These are phyloP conservation scores for Fukomys damarensis DNA, from an alignment of 2,113 vertebrate species.

Conservation along the genomic window DNA sequence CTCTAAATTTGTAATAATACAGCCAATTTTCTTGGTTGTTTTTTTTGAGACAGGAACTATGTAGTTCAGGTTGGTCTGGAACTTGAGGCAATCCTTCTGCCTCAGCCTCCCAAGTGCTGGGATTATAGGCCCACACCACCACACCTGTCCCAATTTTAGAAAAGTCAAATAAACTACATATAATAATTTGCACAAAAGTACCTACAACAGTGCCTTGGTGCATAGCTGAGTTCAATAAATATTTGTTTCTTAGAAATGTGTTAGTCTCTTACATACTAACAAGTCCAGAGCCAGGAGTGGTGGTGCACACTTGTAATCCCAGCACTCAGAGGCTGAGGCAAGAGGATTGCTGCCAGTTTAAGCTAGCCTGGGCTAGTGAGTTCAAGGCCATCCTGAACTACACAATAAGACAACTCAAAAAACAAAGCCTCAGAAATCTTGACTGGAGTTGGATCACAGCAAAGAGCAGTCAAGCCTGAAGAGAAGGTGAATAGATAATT, in stretches of 20 bases:
- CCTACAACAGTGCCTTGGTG: constrained; percentile 16
- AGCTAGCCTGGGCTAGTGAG: no score
- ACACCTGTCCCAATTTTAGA: not conserved
- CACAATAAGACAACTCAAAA: no score
- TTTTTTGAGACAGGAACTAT: no score
- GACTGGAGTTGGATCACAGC: not conserved
- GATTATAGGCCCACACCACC: no score
- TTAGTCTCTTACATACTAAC: not conserved
- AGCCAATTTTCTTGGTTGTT: not conserved
- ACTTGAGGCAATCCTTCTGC: no score
- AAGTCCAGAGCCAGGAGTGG: no score
- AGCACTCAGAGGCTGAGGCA: no score
- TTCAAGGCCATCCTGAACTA: no score
- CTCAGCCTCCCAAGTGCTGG: no score
- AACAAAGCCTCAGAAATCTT: not conserved
- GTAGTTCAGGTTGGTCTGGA: no score
- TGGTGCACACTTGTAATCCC: no score
- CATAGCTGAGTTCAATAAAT: not conserved
- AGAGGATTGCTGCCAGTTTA: no score
- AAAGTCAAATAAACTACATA: not conserved
- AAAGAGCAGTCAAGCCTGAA: constrained; percentile 17
- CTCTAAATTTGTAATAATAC: constrained; percentile 40
- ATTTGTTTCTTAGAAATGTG: constrained; percentile 40
- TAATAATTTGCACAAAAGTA: not conserved
- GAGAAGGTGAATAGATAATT: constrained; percentile 14